These are phyloP conservation scores for Encarsia formosa DNA, from an alignment of 2,888 invertebrate genomes.

Conservation along the genomic window DNA sequence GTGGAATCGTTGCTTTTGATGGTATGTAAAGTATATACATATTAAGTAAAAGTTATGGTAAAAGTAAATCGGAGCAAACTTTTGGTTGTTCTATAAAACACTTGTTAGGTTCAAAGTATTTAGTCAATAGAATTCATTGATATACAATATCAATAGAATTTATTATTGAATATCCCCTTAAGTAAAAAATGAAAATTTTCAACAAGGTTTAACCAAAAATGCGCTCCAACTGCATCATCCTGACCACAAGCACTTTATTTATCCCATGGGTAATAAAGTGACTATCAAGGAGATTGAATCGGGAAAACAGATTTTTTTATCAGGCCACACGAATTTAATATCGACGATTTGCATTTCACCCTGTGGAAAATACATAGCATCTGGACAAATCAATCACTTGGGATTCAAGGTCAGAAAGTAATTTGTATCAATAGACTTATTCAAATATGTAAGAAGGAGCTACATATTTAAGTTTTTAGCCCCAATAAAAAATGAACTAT, in stretches of 20 bases:
- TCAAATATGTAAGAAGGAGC: no score
- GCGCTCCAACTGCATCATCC: slow-evolving; percentile 75
- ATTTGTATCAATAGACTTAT: no score
- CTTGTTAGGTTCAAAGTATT: no score
- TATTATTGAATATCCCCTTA: no score
- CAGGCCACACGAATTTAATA: slow-evolving; percentile 76
- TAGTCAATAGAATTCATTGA: no score
- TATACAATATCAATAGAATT: no score
- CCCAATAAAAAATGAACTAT: no score
- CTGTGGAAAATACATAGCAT: slow-evolving; percentile 75
- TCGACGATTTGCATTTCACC: slow-evolving; percentile 74
- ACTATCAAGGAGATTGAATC: slow-evolving; percentile 66
- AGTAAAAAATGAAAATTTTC: no score
- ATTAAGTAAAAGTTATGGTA: no score
- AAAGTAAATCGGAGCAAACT: no score
- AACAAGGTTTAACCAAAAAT: slow-evolving; percentile 45
- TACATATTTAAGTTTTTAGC: neutral
- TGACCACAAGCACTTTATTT: slow-evolving; percentile 65
- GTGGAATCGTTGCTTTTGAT: slow-evolving; percentile 77
- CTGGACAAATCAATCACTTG: slow-evolving; percentile 86
- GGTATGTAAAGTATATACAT: slow-evolving; percentile 53
- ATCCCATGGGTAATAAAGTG: slow-evolving; percentile 76
- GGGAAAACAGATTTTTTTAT: slow-evolving; percentile 70
- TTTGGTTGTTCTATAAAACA: no score
- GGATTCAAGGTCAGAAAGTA: slow-evolving; percentile 68